Evolutionary conservation across 2,113 vertebrate species (phyloP), one percentile per base, ranked within the genome.

Genomic region (Corythoichthys intestinalis): DNA sequence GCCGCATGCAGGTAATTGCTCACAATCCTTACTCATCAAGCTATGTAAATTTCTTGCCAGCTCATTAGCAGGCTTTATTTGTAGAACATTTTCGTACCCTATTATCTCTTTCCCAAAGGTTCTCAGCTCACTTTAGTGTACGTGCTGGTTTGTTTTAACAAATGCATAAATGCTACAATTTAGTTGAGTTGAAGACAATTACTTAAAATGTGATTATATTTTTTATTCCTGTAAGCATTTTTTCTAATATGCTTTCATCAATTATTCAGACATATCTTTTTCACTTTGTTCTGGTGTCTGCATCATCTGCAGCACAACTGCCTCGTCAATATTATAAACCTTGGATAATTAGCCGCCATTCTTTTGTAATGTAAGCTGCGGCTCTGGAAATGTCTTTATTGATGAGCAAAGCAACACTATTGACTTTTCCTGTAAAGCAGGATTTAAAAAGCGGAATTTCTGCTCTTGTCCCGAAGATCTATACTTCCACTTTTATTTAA

Each of bases 391-490:
- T 83, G 85, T 72, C 75, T 80, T 73, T 90, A 90, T 91, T 84
- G 88, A 89, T 76, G 80, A 85, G 84, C 64, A 47, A 63, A 75
- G 83, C 73, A 80, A 82, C 84, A 74, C 79, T 86, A 89, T 90
- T 77, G 89, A 89, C 85, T 87, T 85, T 90, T 91, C 85, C 88
- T 83, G 84, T 85, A 88, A 88, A 62, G 75, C 57, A 74, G 71
- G 76, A 79, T 85, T 87, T 80, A 76, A 86, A 63, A 85, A 72
- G 74, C 64, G 58, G 64, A 65, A 62, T 79, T 82, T 87, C 70
- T 70, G 52, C 64, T 41, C 72, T 50, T 50, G 78, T 76, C 76
- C 48, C 15, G 67, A 28, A 79, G 74, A 81, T 81, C 77, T 53
- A 35, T n/a, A 66, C 59, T n/a, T 77, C 87, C 84, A 34, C 35